These are phyloP conservation scores for Cheilosia vulpina DNA, from an alignment of 2,888 invertebrate species.

Conservation along the genomic window DNA sequence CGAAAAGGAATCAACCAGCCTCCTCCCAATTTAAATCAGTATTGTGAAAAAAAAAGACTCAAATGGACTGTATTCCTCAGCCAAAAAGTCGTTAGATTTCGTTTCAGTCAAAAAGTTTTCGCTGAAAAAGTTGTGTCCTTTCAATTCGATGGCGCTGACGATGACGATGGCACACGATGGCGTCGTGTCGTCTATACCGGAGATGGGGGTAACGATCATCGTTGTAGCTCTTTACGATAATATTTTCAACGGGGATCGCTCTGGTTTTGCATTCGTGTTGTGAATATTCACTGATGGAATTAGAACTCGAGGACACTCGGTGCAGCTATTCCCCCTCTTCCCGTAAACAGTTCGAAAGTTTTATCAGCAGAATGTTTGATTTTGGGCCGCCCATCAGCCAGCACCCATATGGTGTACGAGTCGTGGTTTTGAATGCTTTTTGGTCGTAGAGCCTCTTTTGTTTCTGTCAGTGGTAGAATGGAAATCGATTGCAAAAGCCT, in stretches of 20 bases:
- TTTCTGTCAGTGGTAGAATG: constrained; percentile 39
- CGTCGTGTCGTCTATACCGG: background rate
- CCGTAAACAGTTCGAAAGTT: constrained; percentile 65
- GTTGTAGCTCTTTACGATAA: constrained; percentile 55
- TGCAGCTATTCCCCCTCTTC: constrained; percentile 24
- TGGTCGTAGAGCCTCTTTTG: constrained; percentile 15
- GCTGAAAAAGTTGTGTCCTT: constrained; percentile 65
- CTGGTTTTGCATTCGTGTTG: constrained; percentile 67
- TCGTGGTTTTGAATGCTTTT: constrained; percentile 23
- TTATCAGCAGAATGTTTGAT: constrained; percentile 61
- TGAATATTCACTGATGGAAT: constrained; percentile 62
- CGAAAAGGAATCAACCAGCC: constrained; percentile 31
- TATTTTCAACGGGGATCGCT: constrained; percentile 66
- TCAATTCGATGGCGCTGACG: constrained; percentile 33
- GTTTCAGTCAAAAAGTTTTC: constrained; percentile 69
- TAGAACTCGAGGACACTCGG: constrained; percentile 52
- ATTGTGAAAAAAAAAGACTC: constrained; percentile 31
- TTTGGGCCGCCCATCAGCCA: constrained; percentile 8
- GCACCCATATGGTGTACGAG: background rate
- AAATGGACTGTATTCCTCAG: constrained; percentile 53
- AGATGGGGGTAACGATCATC: constrained; percentile 45
- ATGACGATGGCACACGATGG: background rate
- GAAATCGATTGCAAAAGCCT: constrained; percentile 69
- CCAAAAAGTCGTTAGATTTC: constrained; percentile 69
- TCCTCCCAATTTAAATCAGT: constrained; percentile 46